A percentile compares a stretch with the other conserved stretches of the same genome.
Evolutionary conservation across 1,140 invertebrate genomes (phyloP).

Genomic region (Harpegnathos saltator): DNA sequence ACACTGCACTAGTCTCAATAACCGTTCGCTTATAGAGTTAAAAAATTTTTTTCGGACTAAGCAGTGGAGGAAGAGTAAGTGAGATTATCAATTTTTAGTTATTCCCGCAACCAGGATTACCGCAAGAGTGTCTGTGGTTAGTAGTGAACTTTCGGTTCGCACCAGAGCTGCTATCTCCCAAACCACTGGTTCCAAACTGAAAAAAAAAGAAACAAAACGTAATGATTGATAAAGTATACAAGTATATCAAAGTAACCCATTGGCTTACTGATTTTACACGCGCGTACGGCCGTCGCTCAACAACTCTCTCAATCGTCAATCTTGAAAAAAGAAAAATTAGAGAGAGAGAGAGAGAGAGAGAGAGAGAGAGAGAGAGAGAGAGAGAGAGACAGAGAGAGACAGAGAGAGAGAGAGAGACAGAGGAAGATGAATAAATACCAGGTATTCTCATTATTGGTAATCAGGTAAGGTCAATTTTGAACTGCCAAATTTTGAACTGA

Average conservation of each 20-base stretch:
- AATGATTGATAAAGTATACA: constrained; percentile 29
- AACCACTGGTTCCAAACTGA: constrained; percentile 85
- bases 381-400: too few species aligned
- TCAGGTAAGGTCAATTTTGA: background rate
- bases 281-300: background rate
- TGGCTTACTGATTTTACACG: background rate
- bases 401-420: too few species aligned
- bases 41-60: constrained; percentile 67
- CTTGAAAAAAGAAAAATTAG: too few species aligned
- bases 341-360: too few species aligned
- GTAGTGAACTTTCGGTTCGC: constrained; percentile 86
- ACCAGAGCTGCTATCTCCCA: constrained; percentile 86
- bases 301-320: background rate
- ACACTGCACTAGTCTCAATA: constrained; percentile 29
- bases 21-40: constrained; percentile 3
- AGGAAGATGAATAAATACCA: too few species aligned
- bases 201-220: constrained; percentile 73
- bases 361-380: too few species aligned
- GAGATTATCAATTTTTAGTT: constrained; percentile 84
- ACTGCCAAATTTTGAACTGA: background rate
- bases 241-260: constrained; percentile 22
- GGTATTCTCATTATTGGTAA: background rate
- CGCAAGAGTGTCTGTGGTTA: constrained; percentile 86
- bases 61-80: constrained; percentile 74
- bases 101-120: constrained; percentile 86